phyloP scores from a whole-genome alignment of 2,888 invertebrate species.

The Drosophila rubida region DNA sequence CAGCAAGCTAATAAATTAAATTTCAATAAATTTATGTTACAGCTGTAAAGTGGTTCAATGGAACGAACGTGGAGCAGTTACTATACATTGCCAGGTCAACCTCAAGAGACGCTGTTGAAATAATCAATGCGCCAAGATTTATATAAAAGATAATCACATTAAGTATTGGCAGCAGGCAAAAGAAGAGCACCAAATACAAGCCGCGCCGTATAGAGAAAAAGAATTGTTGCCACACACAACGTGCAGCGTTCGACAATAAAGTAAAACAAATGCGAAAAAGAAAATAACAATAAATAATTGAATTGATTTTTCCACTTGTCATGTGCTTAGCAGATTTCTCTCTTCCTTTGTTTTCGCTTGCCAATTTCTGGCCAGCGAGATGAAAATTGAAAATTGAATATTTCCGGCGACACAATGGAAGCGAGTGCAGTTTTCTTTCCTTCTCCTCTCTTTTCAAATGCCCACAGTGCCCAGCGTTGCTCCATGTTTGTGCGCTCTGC shows the following conservation, averaged over 20 bases:
- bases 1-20: conserved; percentile 60
- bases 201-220: neutral
- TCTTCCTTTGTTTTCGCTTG: conserved; percentile 68
- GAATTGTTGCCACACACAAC: conserved; percentile 1
- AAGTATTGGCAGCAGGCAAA: neutral
- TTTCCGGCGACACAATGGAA: conserved; percentile 78
- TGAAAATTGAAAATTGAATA: conserved; percentile 80
- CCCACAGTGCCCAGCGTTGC: neutral
- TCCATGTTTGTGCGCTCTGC: conserved; percentile 24
- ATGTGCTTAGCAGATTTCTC: conserved; percentile 56
- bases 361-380: conserved; percentile 73
- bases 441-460: too few relatives aligned
- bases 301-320: conserved; percentile 60
- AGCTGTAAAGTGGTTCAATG: conserved; percentile 16
- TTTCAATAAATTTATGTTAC: conserved; percentile 52
- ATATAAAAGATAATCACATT: neutral
- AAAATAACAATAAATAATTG: conserved; percentile 61
- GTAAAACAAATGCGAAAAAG: neutral
- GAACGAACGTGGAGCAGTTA: neutral
- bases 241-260: conserved; percentile 22
- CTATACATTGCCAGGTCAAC: neutral
- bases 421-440: conserved; percentile 20
- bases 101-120: neutral
- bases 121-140: neutral
- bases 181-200: neutral